Evolutionary conservation across 2,797 vertebrate species (phyloP).

Genomic region (Galagoides demidoff): DNA sequence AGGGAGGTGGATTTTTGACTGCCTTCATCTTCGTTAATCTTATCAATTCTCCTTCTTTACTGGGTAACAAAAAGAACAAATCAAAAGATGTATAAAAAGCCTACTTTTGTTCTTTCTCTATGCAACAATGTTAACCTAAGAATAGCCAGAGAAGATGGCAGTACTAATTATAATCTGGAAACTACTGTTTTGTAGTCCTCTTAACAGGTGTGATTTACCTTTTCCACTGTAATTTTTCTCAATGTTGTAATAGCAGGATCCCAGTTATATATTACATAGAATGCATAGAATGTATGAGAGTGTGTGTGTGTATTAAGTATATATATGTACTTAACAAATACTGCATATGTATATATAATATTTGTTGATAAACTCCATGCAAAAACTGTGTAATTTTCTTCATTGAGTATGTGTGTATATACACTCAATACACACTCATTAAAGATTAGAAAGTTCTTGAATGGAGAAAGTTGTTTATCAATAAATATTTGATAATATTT

Average conservation of each 20-base stretch:
- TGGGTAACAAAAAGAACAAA: not conserved
- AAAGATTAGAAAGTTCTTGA: not conserved
- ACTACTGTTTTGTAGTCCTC: not conserved
- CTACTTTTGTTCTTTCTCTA: not conserved
- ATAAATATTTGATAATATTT: not conserved
- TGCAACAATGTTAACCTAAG: not conserved
- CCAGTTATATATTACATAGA: slow-evolving; percentile 18
- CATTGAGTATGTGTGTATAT: not conserved
- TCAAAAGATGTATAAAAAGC: not conserved
- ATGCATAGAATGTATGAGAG: not conserved
- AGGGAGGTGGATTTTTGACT: not conserved
- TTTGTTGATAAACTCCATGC: not conserved
- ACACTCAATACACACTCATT: not conserved
- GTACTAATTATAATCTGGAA: not conserved
- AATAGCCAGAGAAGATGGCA: not conserved
- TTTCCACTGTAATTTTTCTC: not conserved
- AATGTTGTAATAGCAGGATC: not conserved
- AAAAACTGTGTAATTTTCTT: not conserved
- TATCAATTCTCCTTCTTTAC: not conserved
- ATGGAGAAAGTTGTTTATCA: not conserved
- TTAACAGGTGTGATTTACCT: not conserved
- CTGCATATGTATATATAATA: not conserved
- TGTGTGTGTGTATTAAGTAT: not conserved
- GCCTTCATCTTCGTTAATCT: not conserved
- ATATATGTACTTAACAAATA: not conserved